Base-by-base conservation (phyloP, 2,797 vertebrate genomes). In the Typhlichthys eigenmanni region DNA sequence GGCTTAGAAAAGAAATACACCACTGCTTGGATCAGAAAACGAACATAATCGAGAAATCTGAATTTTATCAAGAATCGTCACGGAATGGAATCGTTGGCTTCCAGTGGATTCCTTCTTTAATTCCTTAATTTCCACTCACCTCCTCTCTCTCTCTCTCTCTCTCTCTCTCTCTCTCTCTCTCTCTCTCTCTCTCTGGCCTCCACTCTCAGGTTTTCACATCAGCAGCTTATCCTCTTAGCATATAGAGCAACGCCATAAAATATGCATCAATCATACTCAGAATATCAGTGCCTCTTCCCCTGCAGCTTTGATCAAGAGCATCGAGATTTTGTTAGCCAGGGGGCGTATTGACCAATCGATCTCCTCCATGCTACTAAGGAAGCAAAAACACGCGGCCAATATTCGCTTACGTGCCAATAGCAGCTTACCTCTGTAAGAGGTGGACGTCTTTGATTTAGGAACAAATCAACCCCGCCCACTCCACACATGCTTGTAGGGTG, bases 321-420 rank as follows among this genome's bases (percentile, higher is more conserved):
- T 10, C 4, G 38, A 19, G 60, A 76, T 73, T 79, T 83, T 79
- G 72, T 82, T 82, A 79, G 74, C 71, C 24, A 17, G 54, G 60
- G 32, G 64, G 66, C 2, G 8, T 76, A 88, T 90, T 66, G 82
- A 91, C 78, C 58, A 77, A 51, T 53, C 72, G 62, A 85, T 84
- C 63, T 55, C 59, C 64, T 62, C 80, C 60, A 81, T 83, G 73
- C 75, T 69, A 85, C 86, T 83, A 83, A 78, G 78, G 70, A 60
- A 69, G 64, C 53, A 79, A 83, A 87, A 85, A 85, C 83, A 62
- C 79, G 75, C 59, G 32, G 6, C 68, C 82, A 81, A 81, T 86
- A 71, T 79, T 72, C 69, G 59, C 71, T 24, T 72, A 73, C 69
- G 51, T 66, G 73, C 60, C 60, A 53, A 60, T 78, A 72, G 73